These are phyloP conservation scores for Hippoglossus hippoglossus DNA, from an alignment of 2,797 vertebrate species.

Conservation along the genomic window DNA sequence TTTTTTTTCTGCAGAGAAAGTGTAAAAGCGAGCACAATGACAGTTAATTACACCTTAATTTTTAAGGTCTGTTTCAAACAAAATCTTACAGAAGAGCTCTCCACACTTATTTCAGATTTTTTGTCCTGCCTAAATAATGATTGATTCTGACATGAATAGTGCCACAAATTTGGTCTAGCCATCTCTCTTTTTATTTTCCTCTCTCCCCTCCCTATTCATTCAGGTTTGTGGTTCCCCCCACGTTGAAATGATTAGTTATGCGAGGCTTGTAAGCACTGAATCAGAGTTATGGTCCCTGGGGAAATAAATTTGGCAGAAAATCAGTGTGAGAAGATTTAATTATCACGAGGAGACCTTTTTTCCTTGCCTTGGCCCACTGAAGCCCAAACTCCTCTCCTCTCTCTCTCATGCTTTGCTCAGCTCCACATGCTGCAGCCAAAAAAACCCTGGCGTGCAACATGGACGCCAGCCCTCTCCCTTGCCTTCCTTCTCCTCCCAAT, in stretches of 20 bases:
- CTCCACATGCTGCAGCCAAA: conserved; percentile 79
- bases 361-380: conserved; percentile 78
- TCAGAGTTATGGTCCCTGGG: conserved; percentile 91
- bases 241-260: conserved; percentile 91
- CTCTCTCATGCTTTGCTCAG: conserved; percentile 34
- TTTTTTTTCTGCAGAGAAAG: conserved; percentile 19
- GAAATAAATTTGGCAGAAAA: conserved; percentile 99
- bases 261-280: conserved; percentile 89
- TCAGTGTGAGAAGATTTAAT: conserved; percentile 99
- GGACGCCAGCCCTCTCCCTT: conserved; percentile 85
- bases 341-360: conserved; percentile 94
- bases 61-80: conserved; percentile 60
- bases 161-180: conserved; percentile 58
- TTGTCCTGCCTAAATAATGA: conserved; percentile 64
- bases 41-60: conserved; percentile 61
- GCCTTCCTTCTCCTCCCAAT: conserved; percentile 86
- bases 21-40: conserved; percentile 46
- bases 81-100: conserved; percentile 34
- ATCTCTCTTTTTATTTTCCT: conserved; percentile 61
- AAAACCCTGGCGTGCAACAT: conserved; percentile 70
- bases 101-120: conserved; percentile 43
- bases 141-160: conserved; percentile 74
- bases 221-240: conserved; percentile 74
- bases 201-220: conserved; percentile 73
- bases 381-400: conserved; percentile 69